Percentiles rank a stretch among this genome's conserved stretches.
phyloP scores from a whole-genome alignment of 2,888 invertebrate species.

The Troilus luridus region DNA sequence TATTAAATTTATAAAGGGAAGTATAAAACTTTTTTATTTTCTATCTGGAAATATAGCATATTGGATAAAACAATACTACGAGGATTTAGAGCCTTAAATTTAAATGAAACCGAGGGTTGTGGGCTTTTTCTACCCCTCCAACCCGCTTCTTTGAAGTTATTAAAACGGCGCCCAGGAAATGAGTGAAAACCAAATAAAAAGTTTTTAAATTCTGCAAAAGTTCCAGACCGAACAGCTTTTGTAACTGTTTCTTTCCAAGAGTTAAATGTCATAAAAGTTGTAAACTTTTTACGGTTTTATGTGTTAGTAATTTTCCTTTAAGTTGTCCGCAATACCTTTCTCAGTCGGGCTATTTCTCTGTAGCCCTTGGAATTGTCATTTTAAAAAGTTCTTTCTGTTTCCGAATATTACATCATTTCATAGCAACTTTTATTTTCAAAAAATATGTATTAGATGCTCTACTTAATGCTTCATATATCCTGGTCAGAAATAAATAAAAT shows the following conservation, averaged over 20 bases:
- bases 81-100: slow-evolving; percentile 15
- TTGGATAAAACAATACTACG: slow-evolving; percentile 19
- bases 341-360: background rate
- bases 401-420: background rate
- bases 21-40: background rate
- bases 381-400: background rate
- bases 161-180: slow-evolving; percentile 13
- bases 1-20: background rate
- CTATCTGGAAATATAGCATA: background rate
- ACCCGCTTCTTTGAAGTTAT: slow-evolving; percentile 13
- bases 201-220: slow-evolving; percentile 23
- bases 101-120: background rate
- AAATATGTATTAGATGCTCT: no score
- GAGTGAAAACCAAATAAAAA: slow-evolving; percentile 44
- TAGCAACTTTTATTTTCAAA: background rate
- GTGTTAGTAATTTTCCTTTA: slow-evolving; percentile 47
- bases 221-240: background rate
- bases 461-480: no score
- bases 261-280: slow-evolving; percentile 40
- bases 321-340: slow-evolving; percentile 40
- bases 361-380: background rate
- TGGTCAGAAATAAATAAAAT: no score
- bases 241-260: slow-evolving; percentile 38
- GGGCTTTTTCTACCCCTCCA: background rate
- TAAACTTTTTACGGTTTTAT: slow-evolving; percentile 32